These are phyloP conservation scores for Malachius bipustulatus DNA, from an alignment of 2,888 invertebrate genomes.

Conservation along the genomic window DNA sequence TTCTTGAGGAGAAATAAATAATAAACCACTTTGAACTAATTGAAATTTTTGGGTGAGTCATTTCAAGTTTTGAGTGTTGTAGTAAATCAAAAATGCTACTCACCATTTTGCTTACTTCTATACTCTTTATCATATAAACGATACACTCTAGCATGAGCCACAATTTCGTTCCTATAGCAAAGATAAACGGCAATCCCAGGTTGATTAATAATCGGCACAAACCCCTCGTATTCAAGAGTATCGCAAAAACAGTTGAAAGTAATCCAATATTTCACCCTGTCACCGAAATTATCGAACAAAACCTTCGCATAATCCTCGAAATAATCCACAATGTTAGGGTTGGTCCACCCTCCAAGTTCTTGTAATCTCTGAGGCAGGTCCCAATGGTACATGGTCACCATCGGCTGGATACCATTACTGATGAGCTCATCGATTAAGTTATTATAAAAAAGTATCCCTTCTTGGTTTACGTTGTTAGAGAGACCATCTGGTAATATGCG, in stretches of 20 bases:
- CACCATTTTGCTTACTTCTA: constrained; percentile 43
- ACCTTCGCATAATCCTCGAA: constrained; percentile 45
- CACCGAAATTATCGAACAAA: constrained; percentile 45
- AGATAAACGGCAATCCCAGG: constrained; percentile 51
- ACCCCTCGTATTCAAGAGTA: constrained; percentile 37
- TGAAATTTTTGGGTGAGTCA: no score
- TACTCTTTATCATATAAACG: constrained; percentile 51
- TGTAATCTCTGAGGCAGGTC: constrained; percentile 23
- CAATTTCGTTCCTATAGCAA: constrained; percentile 50
- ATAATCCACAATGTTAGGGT: background rate
- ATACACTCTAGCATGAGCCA: constrained; percentile 56
- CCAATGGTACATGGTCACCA: constrained; percentile 50
- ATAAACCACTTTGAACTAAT: no score
- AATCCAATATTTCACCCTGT: constrained; percentile 50
- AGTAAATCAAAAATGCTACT: no score
- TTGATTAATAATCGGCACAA: constrained; percentile 41
- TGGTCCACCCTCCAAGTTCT: constrained; percentile 7
- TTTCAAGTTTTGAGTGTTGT: no score
- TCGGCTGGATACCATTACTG: constrained; percentile 40
- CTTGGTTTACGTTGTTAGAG: constrained; percentile 43
- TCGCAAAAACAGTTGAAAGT: constrained; percentile 48
- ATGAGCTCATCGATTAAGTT: constrained; percentile 46
- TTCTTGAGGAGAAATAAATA: no score
- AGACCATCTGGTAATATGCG: constrained; percentile 49
- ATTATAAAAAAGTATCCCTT: constrained; percentile 52